Conservation (phyloP, 2,888 invertebrate species). For the Luffia ferchaultella region DNA sequence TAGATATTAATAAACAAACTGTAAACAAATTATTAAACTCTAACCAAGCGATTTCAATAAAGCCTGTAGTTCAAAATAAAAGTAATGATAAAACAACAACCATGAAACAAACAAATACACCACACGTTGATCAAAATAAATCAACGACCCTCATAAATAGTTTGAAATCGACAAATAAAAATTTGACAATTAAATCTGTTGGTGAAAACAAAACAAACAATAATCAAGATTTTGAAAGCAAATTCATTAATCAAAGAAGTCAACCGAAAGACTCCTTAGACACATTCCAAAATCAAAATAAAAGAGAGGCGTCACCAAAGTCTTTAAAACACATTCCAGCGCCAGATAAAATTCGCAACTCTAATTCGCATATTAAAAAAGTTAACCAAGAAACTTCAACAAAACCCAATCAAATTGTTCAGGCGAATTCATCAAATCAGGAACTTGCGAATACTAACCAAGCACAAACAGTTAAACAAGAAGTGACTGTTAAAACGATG, state of each 20-base stretch:
- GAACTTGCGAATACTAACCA: conserved; percentile 10
- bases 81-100: neutral
- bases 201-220: conserved; percentile 12
- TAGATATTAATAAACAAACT: neutral
- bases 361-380: neutral
- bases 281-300: neutral
- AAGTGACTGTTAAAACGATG: conserved; percentile 48
- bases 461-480: conserved; percentile 11
- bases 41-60: neutral
- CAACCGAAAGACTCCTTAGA: neutral
- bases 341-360: conserved; percentile 11
- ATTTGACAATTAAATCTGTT: conserved; percentile 16
- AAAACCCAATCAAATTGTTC: neutral
- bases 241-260: too few species aligned
- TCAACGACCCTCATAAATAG: conserved; percentile 30
- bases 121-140: conserved; percentile 10
- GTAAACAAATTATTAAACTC: neutral
- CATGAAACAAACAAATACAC: neutral
- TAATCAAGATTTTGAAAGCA: neutral
- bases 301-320: conserved; percentile 24
- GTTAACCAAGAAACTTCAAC: neutral
- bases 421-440: conserved; percentile 25
- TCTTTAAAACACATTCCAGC: conserved; percentile 20
- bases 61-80: neutral
- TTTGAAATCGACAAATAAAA: conserved; percentile 24